Base-by-base conservation (phyloP, 2,888 invertebrate species). In the Caenorhabditis sp. region DNA sequence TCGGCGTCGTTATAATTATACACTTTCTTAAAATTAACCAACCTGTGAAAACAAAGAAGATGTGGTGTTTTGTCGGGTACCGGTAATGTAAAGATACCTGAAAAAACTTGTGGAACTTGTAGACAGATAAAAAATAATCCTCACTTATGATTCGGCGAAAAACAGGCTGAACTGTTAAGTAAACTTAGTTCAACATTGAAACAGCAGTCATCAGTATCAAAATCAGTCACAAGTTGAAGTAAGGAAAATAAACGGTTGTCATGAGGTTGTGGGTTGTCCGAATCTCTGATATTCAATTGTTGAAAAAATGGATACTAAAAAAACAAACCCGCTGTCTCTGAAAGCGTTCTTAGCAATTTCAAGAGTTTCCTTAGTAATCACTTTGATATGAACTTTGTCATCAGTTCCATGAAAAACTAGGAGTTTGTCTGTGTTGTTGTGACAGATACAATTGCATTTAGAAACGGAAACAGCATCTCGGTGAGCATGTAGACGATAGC, bases 401-500 rank as follows among this genome's bases (percentile, higher is more conserved):
- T 51, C 60, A 22, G 50, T 74, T 28, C 65, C 74, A 51, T 74
- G 58, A n/a, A 74, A 74, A 1, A 74, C 40, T 0, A 74, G 51
- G 5, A 74, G 40, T n/a, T 67, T 74, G 22, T 74, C 74, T 0
- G 65, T 65, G 20, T 74, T 74, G 6, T 67, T 58, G 28, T 74
- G 74, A n/a, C 74, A 74, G 8, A 24, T 13, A 32, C 74, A 74
- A 6, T 8, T 5, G 40, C 74, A 74, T 20, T 50, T 28, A 18
- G 32, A 18, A 1, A 15, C n/a, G 0, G 24, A n/a, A 3, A 72
- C 58, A 0, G 65, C 56, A 24, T 74, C 60, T 28, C 58, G 74
- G 24, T 74, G 74, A 15, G 74, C 58, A n/a, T 74, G 74, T 0
- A 65, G 40, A 13, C 65, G 35, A 22, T 74, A 74, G 28, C 74